A percentile compares a stretch with the other conserved stretches of the same genome.
These are phyloP conservation scores for Blera fallax DNA, from an alignment of 2,888 invertebrate species.

Conservation along the genomic window DNA sequence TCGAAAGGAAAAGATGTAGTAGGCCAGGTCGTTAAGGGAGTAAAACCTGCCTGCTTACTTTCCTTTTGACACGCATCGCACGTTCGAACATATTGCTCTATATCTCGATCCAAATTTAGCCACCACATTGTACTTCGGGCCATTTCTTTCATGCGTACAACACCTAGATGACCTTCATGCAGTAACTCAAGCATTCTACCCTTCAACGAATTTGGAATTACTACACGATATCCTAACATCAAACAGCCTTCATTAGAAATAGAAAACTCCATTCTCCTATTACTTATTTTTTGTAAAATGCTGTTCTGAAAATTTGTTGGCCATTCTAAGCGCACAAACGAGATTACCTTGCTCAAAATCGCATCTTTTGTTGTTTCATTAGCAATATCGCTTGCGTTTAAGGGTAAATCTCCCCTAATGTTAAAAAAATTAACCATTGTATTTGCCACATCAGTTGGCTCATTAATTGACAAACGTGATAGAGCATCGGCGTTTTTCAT, in stretches of 20 bases:
- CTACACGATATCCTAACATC: neutral
- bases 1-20: conserved; percentile 3
- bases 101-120: conserved; percentile 13
- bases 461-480: too few relatives aligned
- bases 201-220: neutral
- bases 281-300: neutral
- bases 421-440: conserved; percentile 2
- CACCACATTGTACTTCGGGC: conserved; percentile 4
- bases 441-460: too few relatives aligned
- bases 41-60: neutral
- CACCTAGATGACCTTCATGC: neutral
- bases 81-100: neutral
- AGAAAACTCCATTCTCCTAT: neutral
- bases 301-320: neutral
- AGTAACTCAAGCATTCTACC: neutral
- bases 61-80: neutral
- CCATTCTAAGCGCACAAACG: too few relatives aligned
- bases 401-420: too few relatives aligned
- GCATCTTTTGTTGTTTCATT: neutral
- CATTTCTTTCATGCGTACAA: neutral
- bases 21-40: neutral
- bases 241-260: neutral
- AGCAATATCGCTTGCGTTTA: neutral
- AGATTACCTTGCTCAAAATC: neutral
- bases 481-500: too few relatives aligned